Percentiles rank a stretch among this genome's conserved stretches.
Conservation (phyloP, 1,140 invertebrate species). For the Drosophila mauritiana region DNA sequence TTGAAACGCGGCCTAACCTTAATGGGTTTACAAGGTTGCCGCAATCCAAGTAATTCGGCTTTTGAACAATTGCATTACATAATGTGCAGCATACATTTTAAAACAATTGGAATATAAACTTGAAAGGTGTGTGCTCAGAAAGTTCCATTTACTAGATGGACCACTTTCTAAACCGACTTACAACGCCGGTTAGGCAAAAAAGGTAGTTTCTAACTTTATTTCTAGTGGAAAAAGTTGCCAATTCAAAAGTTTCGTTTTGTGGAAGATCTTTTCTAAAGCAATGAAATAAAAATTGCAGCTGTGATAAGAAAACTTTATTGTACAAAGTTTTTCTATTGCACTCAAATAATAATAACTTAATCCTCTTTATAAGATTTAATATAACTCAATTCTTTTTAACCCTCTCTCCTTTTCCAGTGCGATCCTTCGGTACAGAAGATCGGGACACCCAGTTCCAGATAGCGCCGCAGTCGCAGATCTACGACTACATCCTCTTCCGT, state of each 20-base stretch:
- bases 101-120: not conserved
- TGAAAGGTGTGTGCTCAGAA: not conserved
- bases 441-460: constrained; percentile 96
- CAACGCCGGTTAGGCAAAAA: too few species aligned
- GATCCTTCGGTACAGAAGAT: constrained; percentile 99
- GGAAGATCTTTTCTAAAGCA: too few species aligned
- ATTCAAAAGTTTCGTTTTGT: too few species aligned
- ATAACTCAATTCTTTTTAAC: not conserved
- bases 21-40: constrained; percentile 9
- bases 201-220: too few species aligned
- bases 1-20: constrained; percentile 43
- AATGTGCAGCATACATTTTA: not conserved
- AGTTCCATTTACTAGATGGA: not conserved
- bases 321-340: too few species aligned
- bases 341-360: too few species aligned
- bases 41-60: not conserved
- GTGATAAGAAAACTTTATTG: too few species aligned
- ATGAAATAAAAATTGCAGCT: too few species aligned
- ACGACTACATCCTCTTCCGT: constrained; percentile 99
- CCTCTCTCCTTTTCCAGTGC: constrained; percentile 87
- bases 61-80: constrained; percentile 2
- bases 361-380: too few species aligned
- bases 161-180: not conserved
- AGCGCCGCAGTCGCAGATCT: constrained; percentile 97
- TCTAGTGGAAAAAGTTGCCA: too few species aligned